Base-by-base conservation (phyloP, 2,888 invertebrate genomes). In the Microctonus aethiopoides region DNA sequence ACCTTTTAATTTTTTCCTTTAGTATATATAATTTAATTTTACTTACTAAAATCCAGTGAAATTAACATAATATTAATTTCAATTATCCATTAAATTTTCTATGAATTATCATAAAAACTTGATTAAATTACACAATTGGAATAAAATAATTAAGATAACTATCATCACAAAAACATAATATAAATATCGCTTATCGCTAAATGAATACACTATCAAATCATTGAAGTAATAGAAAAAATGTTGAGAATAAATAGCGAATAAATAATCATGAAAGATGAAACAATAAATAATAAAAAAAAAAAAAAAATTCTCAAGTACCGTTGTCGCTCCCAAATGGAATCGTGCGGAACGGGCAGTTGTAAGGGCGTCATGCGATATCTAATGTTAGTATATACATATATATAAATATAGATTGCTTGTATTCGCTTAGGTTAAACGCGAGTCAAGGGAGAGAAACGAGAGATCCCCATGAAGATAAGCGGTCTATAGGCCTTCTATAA, bases 361-460 rank as follows among this genome's bases (percentile, higher is more conserved):
- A 34, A 51, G 54, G 60, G 65, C 65, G 56, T 68, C 62, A 57
- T 63, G 68, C 57, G 63, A 68, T 63, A 68, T 60, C 57, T 61
- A 67, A 68, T 60, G 63, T 70, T 69, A 69, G 56, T 72, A 68
- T 62, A 51, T 60, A 36, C 63, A 54, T 67, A 59, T 54, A 52
- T 29, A 51, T 61, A 36, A 60, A 54, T 54, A 61, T 56, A 56
- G 32, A 36, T 64, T 11, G 22, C 29, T 68, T 24, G 63, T 69
- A 64, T 64, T 64, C 69, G 56, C 64, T 52, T 59, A 54, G 32
- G 52, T 68, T 67, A 62, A 34, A 24, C 52, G 41, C 46, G 32
- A 67, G 26, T 59, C 56, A 68, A 52, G 64, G 39, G 51, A 36
- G 46, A 36, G 66, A 57, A 56, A 62, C 64, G 68, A 39, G 62